Evolutionary conservation across 2,797 vertebrate genomes (phyloP).

Genomic region (Pangasius djambal): DNA sequence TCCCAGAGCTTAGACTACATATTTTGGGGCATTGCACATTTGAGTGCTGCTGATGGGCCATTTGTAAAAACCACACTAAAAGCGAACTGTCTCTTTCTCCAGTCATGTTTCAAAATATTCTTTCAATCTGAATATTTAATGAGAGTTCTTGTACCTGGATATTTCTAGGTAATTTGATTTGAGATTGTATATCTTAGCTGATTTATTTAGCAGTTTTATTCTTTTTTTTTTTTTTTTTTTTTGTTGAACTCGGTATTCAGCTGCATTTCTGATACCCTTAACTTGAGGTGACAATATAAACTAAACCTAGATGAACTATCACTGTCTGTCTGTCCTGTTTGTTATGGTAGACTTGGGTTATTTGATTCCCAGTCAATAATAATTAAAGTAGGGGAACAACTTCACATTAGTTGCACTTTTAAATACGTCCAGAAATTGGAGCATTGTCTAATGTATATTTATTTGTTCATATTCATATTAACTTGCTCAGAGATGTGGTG

Average conservation of each 20-base stretch:
- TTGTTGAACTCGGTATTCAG: conserved; percentile 51
- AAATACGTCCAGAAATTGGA: background rate
- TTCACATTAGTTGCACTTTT: background rate
- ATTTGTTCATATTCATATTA: background rate
- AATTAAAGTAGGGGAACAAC: background rate
- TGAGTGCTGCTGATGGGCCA: conserved; percentile 33
- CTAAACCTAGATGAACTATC: conserved; percentile 38
- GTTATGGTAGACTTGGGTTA: background rate
- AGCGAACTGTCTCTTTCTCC: conserved; percentile 27
- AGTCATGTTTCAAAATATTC: conserved; percentile 13
- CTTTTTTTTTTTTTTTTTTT: background rate
- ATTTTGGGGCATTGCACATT: conserved; percentile 30
- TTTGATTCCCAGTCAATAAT: background rate
- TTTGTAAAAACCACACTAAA: conserved; percentile 19
- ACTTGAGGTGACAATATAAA: conserved; percentile 50
- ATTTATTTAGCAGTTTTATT: conserved; percentile 49
- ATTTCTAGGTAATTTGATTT: conserved; percentile 39
- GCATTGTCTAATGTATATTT: background rate
- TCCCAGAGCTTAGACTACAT: background rate
- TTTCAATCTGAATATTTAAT: conserved; percentile 32
- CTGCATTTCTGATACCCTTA: conserved; percentile 54
- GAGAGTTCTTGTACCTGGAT: conserved; percentile 24
- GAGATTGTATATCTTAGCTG: conserved; percentile 34
- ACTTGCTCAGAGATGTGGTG: background rate
- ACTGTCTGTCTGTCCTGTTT: conserved; percentile 16